Conservation (phyloP, 2,888 invertebrate genomes). For the Crossocerus cetratus region DNA sequence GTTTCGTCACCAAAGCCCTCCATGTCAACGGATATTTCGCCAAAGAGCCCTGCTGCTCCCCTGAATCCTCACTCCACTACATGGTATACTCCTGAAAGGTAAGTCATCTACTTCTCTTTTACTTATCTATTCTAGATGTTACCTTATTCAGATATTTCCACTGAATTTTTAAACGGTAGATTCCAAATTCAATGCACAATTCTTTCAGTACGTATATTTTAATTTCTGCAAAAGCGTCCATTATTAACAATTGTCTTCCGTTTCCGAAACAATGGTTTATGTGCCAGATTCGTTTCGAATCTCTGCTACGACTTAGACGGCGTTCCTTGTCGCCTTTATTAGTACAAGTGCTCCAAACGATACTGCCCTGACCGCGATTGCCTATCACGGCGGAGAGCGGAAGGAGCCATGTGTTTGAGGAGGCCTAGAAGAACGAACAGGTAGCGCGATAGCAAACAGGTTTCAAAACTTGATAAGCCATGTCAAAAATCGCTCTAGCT, state of each 20-base stretch:
- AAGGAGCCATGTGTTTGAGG: constrained; percentile 8
- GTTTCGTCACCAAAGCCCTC: constrained; percentile 25
- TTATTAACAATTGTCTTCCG: not conserved
- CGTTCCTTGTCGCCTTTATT: constrained; percentile 1
- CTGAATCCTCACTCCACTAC: constrained; percentile 19
- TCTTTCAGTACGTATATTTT: too few relatives aligned
- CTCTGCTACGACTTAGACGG: too few relatives aligned
- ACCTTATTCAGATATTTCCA: too few relatives aligned
- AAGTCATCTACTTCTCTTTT: constrained; percentile 19
- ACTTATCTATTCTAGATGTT: too few relatives aligned
- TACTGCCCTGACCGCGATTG: constrained; percentile 14
- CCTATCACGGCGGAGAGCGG: constrained; percentile 12
- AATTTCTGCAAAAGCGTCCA: not conserved
- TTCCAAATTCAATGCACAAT: too few relatives aligned
- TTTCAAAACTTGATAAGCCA: not conserved
- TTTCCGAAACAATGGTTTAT: not conserved
- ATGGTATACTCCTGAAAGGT: constrained; percentile 42
- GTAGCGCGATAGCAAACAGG: not conserved
- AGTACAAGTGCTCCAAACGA: not conserved
- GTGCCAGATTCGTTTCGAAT: too few relatives aligned
- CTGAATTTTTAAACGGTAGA: too few relatives aligned
- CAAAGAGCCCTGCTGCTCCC: constrained; percentile 29
- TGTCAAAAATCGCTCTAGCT: not conserved
- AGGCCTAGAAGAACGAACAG: not conserved
- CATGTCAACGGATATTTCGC: constrained; percentile 5